A percentile compares a stretch with the other conserved stretches of the same genome.
phyloP scores from a whole-genome alignment of 2,113 vertebrate species.

The Glaucidium brasilianum region DNA sequence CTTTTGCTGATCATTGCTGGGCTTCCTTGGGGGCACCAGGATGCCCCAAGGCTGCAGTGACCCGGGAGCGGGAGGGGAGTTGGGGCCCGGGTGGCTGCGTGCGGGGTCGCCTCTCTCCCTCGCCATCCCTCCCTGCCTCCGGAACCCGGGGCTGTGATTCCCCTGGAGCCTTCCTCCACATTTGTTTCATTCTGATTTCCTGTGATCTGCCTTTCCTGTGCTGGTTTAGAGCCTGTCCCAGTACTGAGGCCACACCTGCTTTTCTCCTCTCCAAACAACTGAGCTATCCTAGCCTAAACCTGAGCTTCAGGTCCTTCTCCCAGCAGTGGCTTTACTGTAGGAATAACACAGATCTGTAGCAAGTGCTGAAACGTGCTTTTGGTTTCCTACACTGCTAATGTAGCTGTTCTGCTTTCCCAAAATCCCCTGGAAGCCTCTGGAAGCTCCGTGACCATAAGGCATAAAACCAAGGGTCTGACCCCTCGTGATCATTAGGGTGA shows the following conservation, averaged over 20 bases:
- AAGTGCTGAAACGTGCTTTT: not conserved
- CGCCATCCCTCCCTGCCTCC: not conserved
- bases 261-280: not conserved
- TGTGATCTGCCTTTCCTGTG: not conserved
- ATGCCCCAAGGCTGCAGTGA: not conserved
- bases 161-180: not conserved
- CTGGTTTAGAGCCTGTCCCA: not conserved
- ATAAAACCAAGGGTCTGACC: not conserved
- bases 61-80: not conserved
- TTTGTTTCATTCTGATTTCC: not conserved
- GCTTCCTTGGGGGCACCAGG: not conserved
- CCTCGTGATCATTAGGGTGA: not conserved
- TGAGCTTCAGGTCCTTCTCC: not conserved
- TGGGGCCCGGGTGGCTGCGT: too few relatives aligned
- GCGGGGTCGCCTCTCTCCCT: too few relatives aligned
- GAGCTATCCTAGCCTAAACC: not conserved
- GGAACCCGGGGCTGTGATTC: not conserved
- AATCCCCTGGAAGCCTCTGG: not conserved
- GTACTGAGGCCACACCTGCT: accelerated
- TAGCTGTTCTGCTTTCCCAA: not conserved
- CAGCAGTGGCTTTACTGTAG: not conserved
- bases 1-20: accelerated
- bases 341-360: not conserved
- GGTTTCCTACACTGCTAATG: not conserved
- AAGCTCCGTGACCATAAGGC: not conserved